Evolutionary conservation across 1,140 invertebrate genomes (phyloP).

Genomic region (Lucilia cuprina): DNA sequence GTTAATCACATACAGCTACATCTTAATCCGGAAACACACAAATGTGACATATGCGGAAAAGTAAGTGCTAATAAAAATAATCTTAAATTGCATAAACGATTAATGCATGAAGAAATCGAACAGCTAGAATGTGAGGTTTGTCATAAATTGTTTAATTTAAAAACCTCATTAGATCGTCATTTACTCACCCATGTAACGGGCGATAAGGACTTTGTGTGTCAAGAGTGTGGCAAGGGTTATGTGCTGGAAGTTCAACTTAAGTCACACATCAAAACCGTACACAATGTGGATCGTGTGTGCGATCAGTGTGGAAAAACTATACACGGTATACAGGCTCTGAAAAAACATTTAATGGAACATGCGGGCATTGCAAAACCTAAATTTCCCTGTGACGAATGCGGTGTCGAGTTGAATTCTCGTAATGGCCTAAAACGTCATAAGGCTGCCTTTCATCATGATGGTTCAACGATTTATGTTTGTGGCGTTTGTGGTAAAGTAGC

Average conservation of each 20-base stretch:
- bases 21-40: conserved; percentile 47
- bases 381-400: conserved; percentile 35
- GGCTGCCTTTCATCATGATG: conserved; percentile 46
- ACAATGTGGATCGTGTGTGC: conserved; percentile 43
- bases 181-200: conserved; percentile 43
- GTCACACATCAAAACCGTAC: conserved; percentile 45
- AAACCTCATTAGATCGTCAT: conserved; percentile 44
- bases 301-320: conserved; percentile 48
- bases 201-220: conserved; percentile 47
- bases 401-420: conserved; percentile 40
- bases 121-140: conserved; percentile 35
- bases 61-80: conserved; percentile 13
- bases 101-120: conserved; percentile 23
- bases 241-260: conserved; percentile 43
- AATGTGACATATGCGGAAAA: conserved; percentile 38
- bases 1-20: conserved; percentile 49
- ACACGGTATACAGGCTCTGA: conserved; percentile 35
- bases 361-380: conserved; percentile 24
- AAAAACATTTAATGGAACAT: conserved; percentile 37
- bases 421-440: conserved; percentile 47
- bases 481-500: conserved; percentile 45
- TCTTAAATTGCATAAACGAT: conserved; percentile 32
- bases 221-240: conserved; percentile 47
- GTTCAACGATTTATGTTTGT: conserved; percentile 45
- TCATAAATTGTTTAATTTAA: conserved; percentile 44